These are phyloP conservation scores for Protaetia brevitarsis DNA, from an alignment of 1,140 invertebrate species.

Conservation along the genomic window DNA sequence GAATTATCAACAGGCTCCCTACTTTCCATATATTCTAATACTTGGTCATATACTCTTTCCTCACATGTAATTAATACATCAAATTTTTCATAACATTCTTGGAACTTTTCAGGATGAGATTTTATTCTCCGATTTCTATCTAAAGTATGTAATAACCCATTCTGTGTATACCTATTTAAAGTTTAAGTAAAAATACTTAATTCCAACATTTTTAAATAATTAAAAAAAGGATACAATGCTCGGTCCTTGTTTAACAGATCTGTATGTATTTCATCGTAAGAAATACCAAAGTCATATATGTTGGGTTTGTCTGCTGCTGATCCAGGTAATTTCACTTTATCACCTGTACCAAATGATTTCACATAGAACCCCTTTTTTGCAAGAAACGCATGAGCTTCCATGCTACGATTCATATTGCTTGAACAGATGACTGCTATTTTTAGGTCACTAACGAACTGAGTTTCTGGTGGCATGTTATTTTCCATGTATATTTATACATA, in stretches of 20 bases:
- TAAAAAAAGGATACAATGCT: constrained; percentile 69
- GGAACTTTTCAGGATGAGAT: constrained; percentile 90
- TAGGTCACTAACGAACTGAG: constrained; percentile 53
- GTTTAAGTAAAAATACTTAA: constrained; percentile 28
- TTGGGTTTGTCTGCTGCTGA: constrained; percentile 93
- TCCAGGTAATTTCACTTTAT: constrained; percentile 96
- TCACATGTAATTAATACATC: constrained; percentile 97
- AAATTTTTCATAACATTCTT: constrained; percentile 85
- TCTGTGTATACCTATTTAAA: constrained; percentile 87
- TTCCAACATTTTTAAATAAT: background rate
- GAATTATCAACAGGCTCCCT: constrained; percentile 70
- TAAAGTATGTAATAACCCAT: constrained; percentile 97
- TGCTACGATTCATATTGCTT: constrained; percentile 98
- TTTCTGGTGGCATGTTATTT: constrained; percentile 5
- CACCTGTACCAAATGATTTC: constrained; percentile 95
- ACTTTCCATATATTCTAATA: constrained; percentile 72
- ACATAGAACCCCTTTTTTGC: constrained; percentile 97
- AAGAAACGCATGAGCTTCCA: constrained; percentile 98
- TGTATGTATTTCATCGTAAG: constrained; percentile 97
- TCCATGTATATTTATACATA: too few species aligned
- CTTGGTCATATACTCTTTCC: constrained; percentile 98
- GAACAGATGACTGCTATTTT: constrained; percentile 95
- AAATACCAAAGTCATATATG: constrained; percentile 95
- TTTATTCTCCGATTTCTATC: constrained; percentile 97
- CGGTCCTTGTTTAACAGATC: constrained; percentile 89